A percentile compares a stretch with the other conserved stretches of the same genome.
Conservation (phyloP, 2,797 vertebrate species). For the Leptatherina wallacei region DNA sequence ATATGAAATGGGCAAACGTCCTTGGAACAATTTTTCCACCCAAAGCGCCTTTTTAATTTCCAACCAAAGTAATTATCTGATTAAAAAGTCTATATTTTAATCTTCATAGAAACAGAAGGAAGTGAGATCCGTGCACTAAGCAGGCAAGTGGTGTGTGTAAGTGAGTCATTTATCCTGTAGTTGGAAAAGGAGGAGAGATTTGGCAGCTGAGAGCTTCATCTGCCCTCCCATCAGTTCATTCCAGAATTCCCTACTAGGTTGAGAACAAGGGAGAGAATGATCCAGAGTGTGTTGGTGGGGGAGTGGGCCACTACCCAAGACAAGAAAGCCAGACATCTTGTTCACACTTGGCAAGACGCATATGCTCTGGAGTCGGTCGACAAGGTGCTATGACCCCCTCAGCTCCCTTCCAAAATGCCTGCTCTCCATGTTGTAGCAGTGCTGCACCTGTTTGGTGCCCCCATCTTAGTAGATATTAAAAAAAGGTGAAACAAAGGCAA, state of each 20-base stretch:
- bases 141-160: conserved; percentile 67
- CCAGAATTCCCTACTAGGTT: conserved; percentile 69
- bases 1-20: conserved; percentile 14
- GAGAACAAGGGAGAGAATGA: conserved; percentile 65
- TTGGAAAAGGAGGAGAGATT: conserved; percentile 71
- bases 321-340: conserved; percentile 68
- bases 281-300: conserved; percentile 55
- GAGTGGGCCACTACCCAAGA: conserved; percentile 64
- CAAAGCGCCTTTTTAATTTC: conserved; percentile 68
- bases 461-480: conserved; percentile 21
- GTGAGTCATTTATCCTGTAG: conserved; percentile 74
- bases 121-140: conserved; percentile 47
- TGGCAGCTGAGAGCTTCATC: conserved; percentile 74
- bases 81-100: conserved; percentile 75
- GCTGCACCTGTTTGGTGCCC: conserved; percentile 54
- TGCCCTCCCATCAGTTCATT: conserved; percentile 76
- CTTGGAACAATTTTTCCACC: conserved; percentile 56
- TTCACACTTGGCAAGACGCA: conserved; percentile 68
- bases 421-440: conserved; percentile 20
- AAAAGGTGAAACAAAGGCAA: conserved; percentile 13
- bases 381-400: conserved; percentile 36
- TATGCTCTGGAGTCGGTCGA: conserved; percentile 57
- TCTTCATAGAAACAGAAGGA: conserved; percentile 71
- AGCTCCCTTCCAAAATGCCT: conserved; percentile 14
- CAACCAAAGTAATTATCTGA: conserved; percentile 76